Conservation (phyloP, 2,113 vertebrate species). For the Amblyopsis rosae region DNA sequence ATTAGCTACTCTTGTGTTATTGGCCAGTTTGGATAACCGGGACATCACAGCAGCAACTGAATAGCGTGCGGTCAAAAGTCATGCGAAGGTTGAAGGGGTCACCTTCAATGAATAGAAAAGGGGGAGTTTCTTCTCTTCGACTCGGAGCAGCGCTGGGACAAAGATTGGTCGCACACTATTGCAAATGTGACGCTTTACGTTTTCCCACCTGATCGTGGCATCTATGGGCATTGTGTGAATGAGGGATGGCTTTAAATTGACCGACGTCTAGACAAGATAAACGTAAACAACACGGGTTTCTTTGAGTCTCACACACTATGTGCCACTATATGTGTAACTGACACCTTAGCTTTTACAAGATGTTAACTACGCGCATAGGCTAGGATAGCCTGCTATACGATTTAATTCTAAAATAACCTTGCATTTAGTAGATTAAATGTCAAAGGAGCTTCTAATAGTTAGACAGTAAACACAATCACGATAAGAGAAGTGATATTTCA, state of each 20-base stretch:
- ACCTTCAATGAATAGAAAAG: conserved; percentile 68
- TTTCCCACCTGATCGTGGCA: conserved; percentile 73
- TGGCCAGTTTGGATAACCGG: conserved; percentile 58
- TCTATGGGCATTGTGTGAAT: conserved; percentile 70
- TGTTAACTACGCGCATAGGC: not conserved
- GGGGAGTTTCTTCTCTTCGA: conserved; percentile 65
- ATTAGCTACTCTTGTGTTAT: conserved; percentile 61
- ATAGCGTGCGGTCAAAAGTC: conserved; percentile 76
- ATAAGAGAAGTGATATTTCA: not conserved
- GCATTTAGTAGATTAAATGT: not conserved
- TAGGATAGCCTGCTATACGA: too few species aligned
- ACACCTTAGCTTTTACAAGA: not conserved
- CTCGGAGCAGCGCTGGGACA: conserved; percentile 44
- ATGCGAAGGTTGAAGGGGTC: conserved; percentile 72
- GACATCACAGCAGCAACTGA: conserved; percentile 51
- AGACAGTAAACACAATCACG: not conserved
- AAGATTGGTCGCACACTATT: conserved; percentile 59
- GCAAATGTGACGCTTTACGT: conserved; percentile 62
- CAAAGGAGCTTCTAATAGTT: not conserved
- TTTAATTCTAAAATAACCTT: not conserved
- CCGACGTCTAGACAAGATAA: conserved; percentile 66
- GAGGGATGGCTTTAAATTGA: conserved; percentile 52
- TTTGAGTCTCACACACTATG: conserved; percentile 24
- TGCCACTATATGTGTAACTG: conserved; percentile 41
- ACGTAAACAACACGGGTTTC: conserved; percentile 55